Percentiles rank a stretch among this genome's conserved stretches.
These are phyloP conservation scores for Electrophaes corylata DNA, from an alignment of 2,888 invertebrate species.

Conservation along the genomic window DNA sequence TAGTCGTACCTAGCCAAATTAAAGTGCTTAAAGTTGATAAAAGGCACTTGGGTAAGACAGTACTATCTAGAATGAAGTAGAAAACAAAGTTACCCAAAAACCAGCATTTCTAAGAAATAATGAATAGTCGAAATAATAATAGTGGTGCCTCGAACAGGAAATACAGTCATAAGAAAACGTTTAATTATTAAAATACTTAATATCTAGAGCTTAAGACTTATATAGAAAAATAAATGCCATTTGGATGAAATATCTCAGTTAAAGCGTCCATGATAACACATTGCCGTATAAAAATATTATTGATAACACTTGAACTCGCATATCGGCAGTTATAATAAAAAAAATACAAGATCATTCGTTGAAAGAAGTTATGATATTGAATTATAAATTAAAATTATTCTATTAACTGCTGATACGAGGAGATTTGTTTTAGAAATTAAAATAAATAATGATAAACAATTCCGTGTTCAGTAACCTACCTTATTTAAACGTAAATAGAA, in stretches of 20 bases:
- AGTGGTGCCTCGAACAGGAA: slow-evolving; percentile 27
- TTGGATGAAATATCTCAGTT: slow-evolving; percentile 47
- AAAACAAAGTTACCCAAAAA: background rate
- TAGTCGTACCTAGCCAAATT: background rate
- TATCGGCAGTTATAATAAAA: slow-evolving; percentile 51
- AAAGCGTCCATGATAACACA: slow-evolving; percentile 49
- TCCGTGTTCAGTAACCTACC: slow-evolving; percentile 17
- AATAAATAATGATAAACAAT: slow-evolving; percentile 46
- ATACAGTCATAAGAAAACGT: slow-evolving; percentile 29
- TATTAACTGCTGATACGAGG: slow-evolving; percentile 48
- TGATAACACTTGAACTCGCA: slow-evolving; percentile 57
- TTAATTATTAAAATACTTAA: slow-evolving; percentile 43
- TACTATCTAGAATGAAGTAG: background rate
- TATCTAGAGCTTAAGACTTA: slow-evolving; percentile 50
- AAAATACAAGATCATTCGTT: slow-evolving; percentile 54
- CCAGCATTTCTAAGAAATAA: background rate
- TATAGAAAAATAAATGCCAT: slow-evolving; percentile 68
- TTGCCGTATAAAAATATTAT: slow-evolving; percentile 57
- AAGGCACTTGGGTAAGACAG: background rate
- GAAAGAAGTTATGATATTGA: slow-evolving; percentile 59
- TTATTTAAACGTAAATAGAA: slow-evolving; percentile 12
- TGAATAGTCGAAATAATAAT: slow-evolving; percentile 2
- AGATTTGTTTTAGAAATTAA: slow-evolving; percentile 47
- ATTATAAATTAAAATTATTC: slow-evolving; percentile 52
- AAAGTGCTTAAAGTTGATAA: too few species aligned